These are phyloP conservation scores for Drosophila equinoxialis DNA, from an alignment of 1,140 invertebrate genomes.

Conservation along the genomic window DNA sequence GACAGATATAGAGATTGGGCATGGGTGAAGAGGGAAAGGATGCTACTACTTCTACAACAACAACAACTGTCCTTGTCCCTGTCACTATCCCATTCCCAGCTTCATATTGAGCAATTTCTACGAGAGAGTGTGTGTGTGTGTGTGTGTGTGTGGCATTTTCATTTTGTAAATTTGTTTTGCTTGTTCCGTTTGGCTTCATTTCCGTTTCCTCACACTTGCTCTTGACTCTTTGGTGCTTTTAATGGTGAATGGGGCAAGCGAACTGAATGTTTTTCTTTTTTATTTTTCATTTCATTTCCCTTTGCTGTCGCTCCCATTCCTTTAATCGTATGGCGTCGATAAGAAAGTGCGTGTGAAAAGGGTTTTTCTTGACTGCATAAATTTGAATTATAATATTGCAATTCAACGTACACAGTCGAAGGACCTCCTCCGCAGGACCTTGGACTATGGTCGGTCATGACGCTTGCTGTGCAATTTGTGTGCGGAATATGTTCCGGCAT, in stretches of 20 bases:
- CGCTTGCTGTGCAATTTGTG: slow-evolving; percentile 77
- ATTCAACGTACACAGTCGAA: slow-evolving; percentile 19
- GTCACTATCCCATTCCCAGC: neutral
- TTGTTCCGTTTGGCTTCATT: slow-evolving; percentile 81
- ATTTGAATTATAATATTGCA: slow-evolving; percentile 81
- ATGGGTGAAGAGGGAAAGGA: neutral
- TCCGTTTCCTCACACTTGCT: slow-evolving; percentile 53
- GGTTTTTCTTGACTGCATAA: slow-evolving; percentile 71
- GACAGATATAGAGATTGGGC: neutral
- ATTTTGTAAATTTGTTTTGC: slow-evolving; percentile 81
- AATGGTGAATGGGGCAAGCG: neutral
- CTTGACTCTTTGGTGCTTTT: neutral
- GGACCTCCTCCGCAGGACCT: slow-evolving; percentile 21
- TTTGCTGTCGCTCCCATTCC: slow-evolving; percentile 16
- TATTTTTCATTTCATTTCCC: slow-evolving; percentile 49
- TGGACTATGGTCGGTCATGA: slow-evolving; percentile 41
- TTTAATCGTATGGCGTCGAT: slow-evolving; percentile 62
- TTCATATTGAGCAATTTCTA: neutral
- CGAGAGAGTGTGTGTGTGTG: slow-evolving; percentile 22
- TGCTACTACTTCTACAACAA: slow-evolving; percentile 17
- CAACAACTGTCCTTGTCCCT: neutral
- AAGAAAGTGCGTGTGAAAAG: slow-evolving; percentile 81
- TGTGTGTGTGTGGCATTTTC: slow-evolving; percentile 67
- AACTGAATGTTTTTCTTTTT: slow-evolving; percentile 18
- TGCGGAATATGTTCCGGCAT: slow-evolving; percentile 81